phyloP scores from a whole-genome alignment of 2,888 invertebrate genomes.

The Vannuccia rotundouncinata region DNA sequence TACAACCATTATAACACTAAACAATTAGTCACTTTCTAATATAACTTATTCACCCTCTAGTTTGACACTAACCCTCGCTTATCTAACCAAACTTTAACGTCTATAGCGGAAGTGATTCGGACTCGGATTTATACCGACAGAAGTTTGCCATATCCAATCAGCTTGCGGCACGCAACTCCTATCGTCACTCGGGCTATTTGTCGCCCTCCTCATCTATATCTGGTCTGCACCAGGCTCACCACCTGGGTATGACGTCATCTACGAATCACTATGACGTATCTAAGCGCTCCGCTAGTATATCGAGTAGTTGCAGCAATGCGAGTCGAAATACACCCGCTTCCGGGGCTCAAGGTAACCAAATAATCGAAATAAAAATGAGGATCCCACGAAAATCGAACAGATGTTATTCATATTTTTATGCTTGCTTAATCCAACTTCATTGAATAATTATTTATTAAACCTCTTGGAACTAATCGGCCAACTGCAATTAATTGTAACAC shows the following conservation, averaged over 20 bases:
- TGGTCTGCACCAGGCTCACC: neutral
- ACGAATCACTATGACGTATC: neutral
- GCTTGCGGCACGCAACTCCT: neutral
- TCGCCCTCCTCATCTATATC: neutral
- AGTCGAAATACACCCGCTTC: neutral
- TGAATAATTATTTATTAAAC: no score
- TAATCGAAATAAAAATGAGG: no score
- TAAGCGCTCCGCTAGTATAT: neutral
- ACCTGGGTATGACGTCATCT: neutral
- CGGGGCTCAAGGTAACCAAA: neutral
- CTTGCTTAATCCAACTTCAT: no score
- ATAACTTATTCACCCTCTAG: no score
- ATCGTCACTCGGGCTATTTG: neutral
- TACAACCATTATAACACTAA: no score
- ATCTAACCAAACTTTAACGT: no score
- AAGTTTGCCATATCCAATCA: neutral
- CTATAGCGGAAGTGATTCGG: neutral
- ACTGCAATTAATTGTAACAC: no score
- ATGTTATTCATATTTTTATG: no score
- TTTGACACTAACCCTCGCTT: no score
- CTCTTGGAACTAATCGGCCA: no score
- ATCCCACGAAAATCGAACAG: no score
- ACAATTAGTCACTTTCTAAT: no score
- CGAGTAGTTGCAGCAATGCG: conserved; percentile 15
- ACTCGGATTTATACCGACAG: neutral